Percentiles rank a stretch among this genome's conserved stretches.
phyloP scores from a whole-genome alignment of 2,888 invertebrate genomes.

The Athripsodes cinereus region DNA sequence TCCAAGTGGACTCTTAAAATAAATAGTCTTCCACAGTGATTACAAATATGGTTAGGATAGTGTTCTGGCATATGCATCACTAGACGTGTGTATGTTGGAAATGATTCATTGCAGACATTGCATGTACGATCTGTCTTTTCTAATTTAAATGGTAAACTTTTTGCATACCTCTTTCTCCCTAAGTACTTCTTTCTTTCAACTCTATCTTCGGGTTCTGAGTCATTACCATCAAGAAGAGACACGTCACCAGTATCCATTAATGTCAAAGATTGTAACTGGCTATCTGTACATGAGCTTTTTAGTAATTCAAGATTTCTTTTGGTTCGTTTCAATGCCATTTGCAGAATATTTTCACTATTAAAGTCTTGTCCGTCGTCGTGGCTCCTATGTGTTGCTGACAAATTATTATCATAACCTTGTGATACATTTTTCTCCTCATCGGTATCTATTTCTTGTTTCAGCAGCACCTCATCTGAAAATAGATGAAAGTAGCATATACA shows the following conservation, averaged over 20 bases:
- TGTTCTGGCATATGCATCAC: constrained; percentile 21
- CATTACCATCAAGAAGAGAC: too few species aligned
- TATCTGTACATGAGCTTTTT: not conserved
- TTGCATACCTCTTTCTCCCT: constrained; percentile 8
- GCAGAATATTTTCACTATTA: not conserved
- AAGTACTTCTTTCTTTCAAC: not conserved
- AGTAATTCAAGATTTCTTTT: not conserved
- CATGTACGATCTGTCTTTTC: constrained; percentile 19
- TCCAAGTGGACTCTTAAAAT: not conserved
- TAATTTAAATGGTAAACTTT: constrained; percentile 13
- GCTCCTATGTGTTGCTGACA: not conserved
- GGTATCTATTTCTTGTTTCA: not conserved
- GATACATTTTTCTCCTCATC: not conserved
- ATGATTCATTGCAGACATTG: constrained; percentile 24
- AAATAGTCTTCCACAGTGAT: constrained; percentile 19
- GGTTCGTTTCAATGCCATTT: not conserved
- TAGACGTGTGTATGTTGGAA: constrained; percentile 16
- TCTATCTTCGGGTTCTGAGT: not conserved
- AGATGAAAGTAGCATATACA: too few species aligned
- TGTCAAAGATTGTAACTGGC: too few species aligned
- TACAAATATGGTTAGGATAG: constrained; percentile 23
- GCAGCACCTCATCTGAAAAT: not conserved
- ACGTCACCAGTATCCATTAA: too few species aligned
- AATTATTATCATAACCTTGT: not conserved
- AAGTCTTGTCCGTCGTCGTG: too few species aligned